These are phyloP conservation scores for Branchinecta lynchi DNA, from an alignment of 1,140 invertebrate genomes.

Conservation along the genomic window DNA sequence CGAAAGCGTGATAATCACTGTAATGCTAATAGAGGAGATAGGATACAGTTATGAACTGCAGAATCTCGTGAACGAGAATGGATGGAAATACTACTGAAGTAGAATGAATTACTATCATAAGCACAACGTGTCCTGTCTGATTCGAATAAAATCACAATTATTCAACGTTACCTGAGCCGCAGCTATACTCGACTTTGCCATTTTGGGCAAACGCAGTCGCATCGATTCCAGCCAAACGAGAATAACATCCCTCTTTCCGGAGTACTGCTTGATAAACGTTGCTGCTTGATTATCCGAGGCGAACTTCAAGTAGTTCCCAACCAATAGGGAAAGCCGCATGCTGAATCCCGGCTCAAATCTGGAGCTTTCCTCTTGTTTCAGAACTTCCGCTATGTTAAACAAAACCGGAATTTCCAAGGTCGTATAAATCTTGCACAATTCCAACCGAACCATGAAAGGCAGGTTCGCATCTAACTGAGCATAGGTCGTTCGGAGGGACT, in stretches of 20 bases:
- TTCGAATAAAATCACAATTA: no score
- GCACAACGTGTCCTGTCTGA: no score
- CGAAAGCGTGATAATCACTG: no score
- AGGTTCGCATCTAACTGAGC: no score
- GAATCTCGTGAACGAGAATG: no score
- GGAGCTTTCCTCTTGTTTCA: neutral
- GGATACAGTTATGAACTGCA: no score
- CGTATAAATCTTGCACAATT: neutral
- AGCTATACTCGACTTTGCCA: constrained; percentile 6
- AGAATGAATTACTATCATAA: no score
- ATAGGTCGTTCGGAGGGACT: neutral
- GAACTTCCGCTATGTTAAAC: neutral
- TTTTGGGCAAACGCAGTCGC: neutral
- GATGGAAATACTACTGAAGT: no score
- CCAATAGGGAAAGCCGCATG: neutral
- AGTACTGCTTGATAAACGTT: neutral
- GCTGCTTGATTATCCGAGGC: neutral
- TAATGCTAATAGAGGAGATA: no score
- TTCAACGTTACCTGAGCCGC: neutral
- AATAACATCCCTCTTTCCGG: neutral
- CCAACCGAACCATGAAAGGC: neutral
- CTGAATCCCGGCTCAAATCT: neutral
- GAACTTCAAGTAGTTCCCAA: neutral
- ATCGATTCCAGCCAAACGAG: neutral
- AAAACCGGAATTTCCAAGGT: neutral